Conservation (phyloP, 2,888 invertebrate genomes). For the Drosophila lutescens region DNA sequence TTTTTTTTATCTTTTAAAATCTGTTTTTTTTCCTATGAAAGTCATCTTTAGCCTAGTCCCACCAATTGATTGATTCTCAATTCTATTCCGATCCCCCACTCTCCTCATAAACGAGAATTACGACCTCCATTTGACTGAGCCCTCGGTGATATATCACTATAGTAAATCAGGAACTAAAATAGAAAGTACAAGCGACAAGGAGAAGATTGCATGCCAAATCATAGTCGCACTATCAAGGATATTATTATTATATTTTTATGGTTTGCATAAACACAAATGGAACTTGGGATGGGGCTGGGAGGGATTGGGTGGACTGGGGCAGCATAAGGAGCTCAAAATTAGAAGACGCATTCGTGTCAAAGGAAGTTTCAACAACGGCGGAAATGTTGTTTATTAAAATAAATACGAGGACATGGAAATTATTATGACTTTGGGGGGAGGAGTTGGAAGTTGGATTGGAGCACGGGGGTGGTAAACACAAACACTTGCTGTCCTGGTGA, state of each 20-base stretch:
- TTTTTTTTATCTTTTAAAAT: not conserved
- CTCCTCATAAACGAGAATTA: slow-evolving; percentile 7
- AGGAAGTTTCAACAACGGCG: slow-evolving; percentile 70
- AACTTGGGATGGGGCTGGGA: not conserved
- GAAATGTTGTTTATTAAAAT: slow-evolving; percentile 75
- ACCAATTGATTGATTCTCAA: not conserved
- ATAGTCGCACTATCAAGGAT: slow-evolving; percentile 45
- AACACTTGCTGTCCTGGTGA: slow-evolving; percentile 79
- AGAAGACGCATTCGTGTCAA: slow-evolving; percentile 67
- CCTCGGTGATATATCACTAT: slow-evolving; percentile 15
- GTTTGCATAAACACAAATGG: slow-evolving; percentile 28
- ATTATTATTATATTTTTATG: slow-evolving; percentile 30
- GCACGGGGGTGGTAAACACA: slow-evolving; percentile 38
- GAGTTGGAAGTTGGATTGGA: not conserved
- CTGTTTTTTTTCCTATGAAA: not conserved
- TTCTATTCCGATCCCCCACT: not conserved
- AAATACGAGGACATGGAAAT: slow-evolving; percentile 73
- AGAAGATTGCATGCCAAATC: slow-evolving; percentile 61
- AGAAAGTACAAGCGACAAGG: slow-evolving; percentile 47
- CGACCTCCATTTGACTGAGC: slow-evolving; percentile 26
- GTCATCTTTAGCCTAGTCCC: not conserved
- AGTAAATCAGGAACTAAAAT: slow-evolving; percentile 38
- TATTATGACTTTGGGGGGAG: slow-evolving; percentile 53
- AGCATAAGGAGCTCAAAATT: slow-evolving; percentile 68
- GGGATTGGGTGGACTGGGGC: slow-evolving; percentile 23